A percentile compares a stretch with the other conserved stretches of the same genome.
These are phyloP conservation scores for Tipula confusa DNA, from an alignment of 2,888 invertebrate genomes.

Conservation along the genomic window DNA sequence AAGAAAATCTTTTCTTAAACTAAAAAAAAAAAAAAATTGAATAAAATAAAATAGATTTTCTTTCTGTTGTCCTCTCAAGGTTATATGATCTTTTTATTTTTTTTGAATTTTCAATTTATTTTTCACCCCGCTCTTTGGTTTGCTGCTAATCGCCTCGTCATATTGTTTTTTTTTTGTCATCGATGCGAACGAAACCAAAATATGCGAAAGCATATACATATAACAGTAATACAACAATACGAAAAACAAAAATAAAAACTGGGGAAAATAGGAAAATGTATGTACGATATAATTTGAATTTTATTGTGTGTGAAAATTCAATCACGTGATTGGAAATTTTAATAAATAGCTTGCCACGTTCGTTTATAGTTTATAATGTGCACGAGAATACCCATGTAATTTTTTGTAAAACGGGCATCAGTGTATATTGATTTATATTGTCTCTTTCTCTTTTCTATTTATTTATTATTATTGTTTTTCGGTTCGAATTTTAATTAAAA, in stretches of 20 bases:
- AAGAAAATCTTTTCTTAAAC: neutral
- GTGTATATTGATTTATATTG: neutral
- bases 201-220: neutral
- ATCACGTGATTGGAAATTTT: constrained; percentile 1
- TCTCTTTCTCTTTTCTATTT: neutral
- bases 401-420: too few relatives aligned
- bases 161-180: neutral
- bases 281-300: neutral
- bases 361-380: neutral
- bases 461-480: neutral
- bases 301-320: constrained; percentile 20
- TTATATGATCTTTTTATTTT: neutral
- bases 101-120: neutral
- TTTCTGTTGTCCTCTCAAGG: neutral
- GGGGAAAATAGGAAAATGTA: neutral
- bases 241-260: too few relatives aligned
- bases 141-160: neutral
- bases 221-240: neutral
- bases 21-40: too few relatives aligned
- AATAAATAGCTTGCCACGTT: neutral
- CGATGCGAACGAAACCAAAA: neutral
- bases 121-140: neutral
- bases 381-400: neutral
- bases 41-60: neutral
- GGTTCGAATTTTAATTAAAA: neutral